These are phyloP conservation scores for Picathartes gymnocephalus DNA, from an alignment of 2,113 vertebrate species.

Conservation along the genomic window DNA sequence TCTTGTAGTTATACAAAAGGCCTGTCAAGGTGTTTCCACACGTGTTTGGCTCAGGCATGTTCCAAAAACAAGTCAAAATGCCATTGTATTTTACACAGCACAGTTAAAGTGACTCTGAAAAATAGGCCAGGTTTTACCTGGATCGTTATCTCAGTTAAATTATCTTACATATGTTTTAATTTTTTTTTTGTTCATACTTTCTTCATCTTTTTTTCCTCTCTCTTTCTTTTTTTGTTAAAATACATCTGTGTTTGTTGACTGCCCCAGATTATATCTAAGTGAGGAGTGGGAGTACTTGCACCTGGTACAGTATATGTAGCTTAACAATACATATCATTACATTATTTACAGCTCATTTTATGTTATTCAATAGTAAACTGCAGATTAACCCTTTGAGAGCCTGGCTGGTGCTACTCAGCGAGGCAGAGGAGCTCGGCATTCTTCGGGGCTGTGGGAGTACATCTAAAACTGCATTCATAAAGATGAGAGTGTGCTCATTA, in stretches of 20 bases:
- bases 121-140: slow-evolving; percentile 81
- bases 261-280: slow-evolving; percentile 83
- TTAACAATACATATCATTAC: slow-evolving; percentile 94
- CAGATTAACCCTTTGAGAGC: slow-evolving; percentile 74
- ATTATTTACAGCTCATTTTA: slow-evolving; percentile 86
- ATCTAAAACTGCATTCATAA: slow-evolving; percentile 75
- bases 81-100: slow-evolving; percentile 72
- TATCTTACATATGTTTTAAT: slow-evolving; percentile 74
- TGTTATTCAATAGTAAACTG: slow-evolving; percentile 81
- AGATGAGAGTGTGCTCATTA: slow-evolving; percentile 78
- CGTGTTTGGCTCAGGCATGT: slow-evolving; percentile 81
- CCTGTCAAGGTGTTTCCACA: slow-evolving; percentile 85
- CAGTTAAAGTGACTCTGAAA: slow-evolving; percentile 70
- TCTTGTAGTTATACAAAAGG: slow-evolving; percentile 91
- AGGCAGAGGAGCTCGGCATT: slow-evolving; percentile 7
- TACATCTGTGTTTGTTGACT: slow-evolving; percentile 94
- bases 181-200: slow-evolving; percentile 74
- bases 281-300: slow-evolving; percentile 89
- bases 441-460: slow-evolving; percentile 55
- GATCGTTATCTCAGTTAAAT: slow-evolving; percentile 83
- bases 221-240: slow-evolving; percentile 85
- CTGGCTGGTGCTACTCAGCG: background rate
- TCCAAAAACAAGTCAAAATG: slow-evolving; percentile 80
- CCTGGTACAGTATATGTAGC: slow-evolving; percentile 87
- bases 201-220: slow-evolving; percentile 74